These are phyloP conservation scores for Euphonia xanthogaster DNA, from an alignment of 2,797 vertebrate genomes.

Conservation along the genomic window DNA sequence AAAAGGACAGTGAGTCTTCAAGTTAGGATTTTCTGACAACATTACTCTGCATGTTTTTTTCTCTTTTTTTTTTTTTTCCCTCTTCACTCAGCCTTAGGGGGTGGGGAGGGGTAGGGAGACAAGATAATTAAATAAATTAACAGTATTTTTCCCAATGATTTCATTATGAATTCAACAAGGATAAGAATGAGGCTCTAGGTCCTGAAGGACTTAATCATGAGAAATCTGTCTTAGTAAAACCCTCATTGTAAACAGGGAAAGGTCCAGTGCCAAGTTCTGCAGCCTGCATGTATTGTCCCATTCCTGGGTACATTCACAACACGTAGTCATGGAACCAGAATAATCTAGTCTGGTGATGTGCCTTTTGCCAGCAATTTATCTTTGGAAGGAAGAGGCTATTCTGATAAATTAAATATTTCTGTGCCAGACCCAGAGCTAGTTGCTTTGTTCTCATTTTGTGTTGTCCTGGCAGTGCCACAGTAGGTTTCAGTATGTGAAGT, in stretches of 20 bases:
- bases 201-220: background rate
- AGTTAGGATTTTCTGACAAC: background rate
- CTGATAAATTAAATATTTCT: background rate
- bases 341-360: background rate
- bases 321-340: background rate
- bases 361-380: slow-evolving; percentile 16
- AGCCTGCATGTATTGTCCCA: background rate
- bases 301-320: background rate
- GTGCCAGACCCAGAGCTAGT: background rate
- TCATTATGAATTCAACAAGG: background rate
- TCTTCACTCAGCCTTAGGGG: background rate
- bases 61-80: background rate
- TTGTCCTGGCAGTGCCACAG: background rate
- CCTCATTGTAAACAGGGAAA: background rate
- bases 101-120: rapidly evolving
- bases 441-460: background rate
- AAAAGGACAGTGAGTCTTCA: background rate
- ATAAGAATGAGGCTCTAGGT: background rate
- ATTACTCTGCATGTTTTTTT: background rate
- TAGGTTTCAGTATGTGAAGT: background rate
- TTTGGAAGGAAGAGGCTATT: background rate
- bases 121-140: background rate
- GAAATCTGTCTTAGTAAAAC: background rate
- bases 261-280: background rate
- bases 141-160: background rate